Evolutionary conservation across 2,888 invertebrate species (phyloP), one percentile per base, ranked within the genome.

Genomic region (Aspidiotus destructor): DNA sequence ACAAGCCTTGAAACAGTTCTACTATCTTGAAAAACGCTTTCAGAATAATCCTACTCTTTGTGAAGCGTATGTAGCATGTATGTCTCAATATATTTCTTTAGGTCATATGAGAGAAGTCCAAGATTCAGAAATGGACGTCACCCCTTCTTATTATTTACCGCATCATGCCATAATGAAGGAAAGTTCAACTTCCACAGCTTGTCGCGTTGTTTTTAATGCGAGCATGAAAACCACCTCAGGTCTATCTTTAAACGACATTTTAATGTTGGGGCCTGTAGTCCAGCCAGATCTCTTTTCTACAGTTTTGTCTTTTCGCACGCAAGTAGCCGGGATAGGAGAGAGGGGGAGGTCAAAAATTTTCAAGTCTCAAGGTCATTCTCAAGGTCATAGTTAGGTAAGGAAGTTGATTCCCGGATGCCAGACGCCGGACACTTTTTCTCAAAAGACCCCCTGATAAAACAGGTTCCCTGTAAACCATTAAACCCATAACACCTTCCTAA

Each of bases 141-240:
- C 10, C 17, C 10, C n/a, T 10, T 10, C n/a, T 10, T 55, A 55
- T 15, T 62, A 62, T 15, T n/a, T 62, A 41, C 62, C 62, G n/a
- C 62, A 62, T 28, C 62, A 62, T 15, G 62, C 62, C 8, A 44
- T 62, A 44, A n/a, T 62, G 9, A 44, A 62, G 48, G 62, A 62
- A 17, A 62, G 16, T 17, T 17, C 17, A 17, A 13, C 44, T 10
- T 44, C 62, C 9, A 55, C n/a, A 11, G n/a, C 16, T 8, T 16
- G 8, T 8, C 60, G 60, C 10, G 40, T 60, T 10, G 60, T 60
- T 40, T 28, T 60, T 16, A 28, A 44, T 62, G 62, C 42, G 3
- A 17, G 42, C 11, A 48, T 48, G 42, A 62, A 62, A 40, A 28
- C 60, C 10, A 28, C 60, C 5, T 28, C 28, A 15, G 60, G 60